Evolutionary conservation across 2,797 vertebrate species (phyloP).

Genomic region (Morelia viridis): DNA sequence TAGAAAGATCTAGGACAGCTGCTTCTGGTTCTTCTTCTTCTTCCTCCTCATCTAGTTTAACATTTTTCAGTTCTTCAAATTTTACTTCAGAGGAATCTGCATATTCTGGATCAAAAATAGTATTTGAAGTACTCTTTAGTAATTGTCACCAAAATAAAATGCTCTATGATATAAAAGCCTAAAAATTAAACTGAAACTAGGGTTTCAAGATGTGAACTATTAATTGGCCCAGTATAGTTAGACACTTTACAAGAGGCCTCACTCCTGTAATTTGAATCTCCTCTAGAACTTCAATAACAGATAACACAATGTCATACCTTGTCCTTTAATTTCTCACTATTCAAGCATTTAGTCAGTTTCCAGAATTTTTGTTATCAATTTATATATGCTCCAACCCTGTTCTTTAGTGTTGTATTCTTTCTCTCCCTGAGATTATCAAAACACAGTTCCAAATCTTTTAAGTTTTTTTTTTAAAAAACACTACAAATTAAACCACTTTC

Average conservation of each 20-base stretch:
- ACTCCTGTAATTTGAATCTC: neutral
- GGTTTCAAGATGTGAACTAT: neutral
- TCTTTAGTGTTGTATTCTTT: neutral
- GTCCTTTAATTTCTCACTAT: neutral
- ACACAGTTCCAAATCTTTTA: neutral
- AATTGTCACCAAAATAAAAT: neutral
- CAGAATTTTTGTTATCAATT: neutral
- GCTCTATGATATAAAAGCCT: neutral
- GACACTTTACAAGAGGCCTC: neutral
- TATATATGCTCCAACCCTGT: neutral
- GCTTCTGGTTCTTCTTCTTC: constrained; percentile 68
- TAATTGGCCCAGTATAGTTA: neutral
- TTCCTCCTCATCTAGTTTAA: constrained; percentile 71
- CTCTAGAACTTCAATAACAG: neutral
- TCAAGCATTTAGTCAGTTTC: neutral
- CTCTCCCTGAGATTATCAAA: neutral
- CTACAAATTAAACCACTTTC: neutral
- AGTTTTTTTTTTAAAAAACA: neutral
- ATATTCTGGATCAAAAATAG: constrained; percentile 64
- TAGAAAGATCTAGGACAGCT: constrained; percentile 75
- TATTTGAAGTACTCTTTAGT: constrained; percentile 23
- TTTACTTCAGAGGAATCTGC: constrained; percentile 65
- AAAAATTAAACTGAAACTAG: neutral
- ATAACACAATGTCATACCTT: neutral
- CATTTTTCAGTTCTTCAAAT: constrained; percentile 76